Base-by-base conservation (phyloP, 23 tunicate species). In the Halocynthia aurantium region DNA sequence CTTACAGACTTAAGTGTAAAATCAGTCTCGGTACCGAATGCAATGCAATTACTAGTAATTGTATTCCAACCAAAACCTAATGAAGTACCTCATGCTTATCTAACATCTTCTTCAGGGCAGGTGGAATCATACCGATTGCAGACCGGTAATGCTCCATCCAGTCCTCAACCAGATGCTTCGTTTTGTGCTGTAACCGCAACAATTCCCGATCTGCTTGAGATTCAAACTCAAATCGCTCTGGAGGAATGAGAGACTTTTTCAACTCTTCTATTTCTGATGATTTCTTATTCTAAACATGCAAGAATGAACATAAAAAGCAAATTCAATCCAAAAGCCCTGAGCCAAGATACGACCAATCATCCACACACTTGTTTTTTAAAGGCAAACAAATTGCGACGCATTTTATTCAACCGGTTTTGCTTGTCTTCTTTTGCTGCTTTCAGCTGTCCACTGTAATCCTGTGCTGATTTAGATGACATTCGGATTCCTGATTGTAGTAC, bases 131-230 rank as follows among this genome's bases (percentile, higher is more conserved):
- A 6, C 90, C 90, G 52, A 90, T 80, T 10, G 83, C 84, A 10
- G 72, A 21, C 22, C 97, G 62, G 71, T 90, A 90, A 77, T 85
- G 90, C 51, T 90, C 97, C 97, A 90, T 85, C 97, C 97, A 90
- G 31, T 85, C 86, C 11, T 85, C 97, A 55, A 90, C 76, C 61
- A 90, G 70, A 44, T 52, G 62, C 53, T 77, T 85, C 15, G 90
- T 51, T 58, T 84, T 84, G 19, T 77, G 67, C 52, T 80, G 83
- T 13, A 90, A 76, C 9, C 84, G 71, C 53, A 72, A 81, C 50
- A 90, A 67, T 22, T 90, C 97, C 6, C 90, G 86, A 83, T 85
- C 97, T 10, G 97, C 97, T 76, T 85, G 90, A 66, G 97, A 90
- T 74, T 90, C 97, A 72, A 81, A 90, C 83, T 90, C 97, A 73